Conservation (phyloP, 2,113 vertebrate species). For the Alosa alosa region DNA sequence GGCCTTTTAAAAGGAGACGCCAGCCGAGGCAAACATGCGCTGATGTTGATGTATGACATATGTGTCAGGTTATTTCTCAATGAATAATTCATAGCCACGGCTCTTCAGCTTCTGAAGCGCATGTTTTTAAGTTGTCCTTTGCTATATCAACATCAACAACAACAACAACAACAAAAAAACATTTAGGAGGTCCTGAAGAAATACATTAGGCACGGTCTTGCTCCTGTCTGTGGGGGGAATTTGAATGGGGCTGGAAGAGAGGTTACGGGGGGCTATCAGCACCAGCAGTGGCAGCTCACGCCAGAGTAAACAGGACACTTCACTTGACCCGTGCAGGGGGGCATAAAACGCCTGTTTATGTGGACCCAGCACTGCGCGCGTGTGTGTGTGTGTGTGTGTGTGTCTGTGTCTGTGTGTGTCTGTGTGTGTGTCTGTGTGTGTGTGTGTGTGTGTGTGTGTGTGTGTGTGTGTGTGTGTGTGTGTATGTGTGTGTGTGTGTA, state of each 20-base stretch:
- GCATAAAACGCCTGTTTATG: background rate
- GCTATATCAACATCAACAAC: conserved; percentile 14
- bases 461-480: background rate
- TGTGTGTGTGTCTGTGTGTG: background rate
- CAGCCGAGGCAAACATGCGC: background rate
- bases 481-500: background rate
- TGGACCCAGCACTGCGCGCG: conserved; percentile 20
- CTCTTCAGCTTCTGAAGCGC: background rate
- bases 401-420: background rate
- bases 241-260: background rate
- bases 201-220: background rate
- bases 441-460: background rate
- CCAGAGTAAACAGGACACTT: background rate
- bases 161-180: background rate
- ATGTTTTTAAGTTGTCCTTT: background rate
- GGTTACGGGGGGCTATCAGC: background rate
- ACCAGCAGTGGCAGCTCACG: background rate
- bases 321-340: background rate
- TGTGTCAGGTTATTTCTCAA: background rate
- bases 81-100: background rate
- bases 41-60: conserved; percentile 14
- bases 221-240: background rate
- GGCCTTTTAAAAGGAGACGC: background rate
- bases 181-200: conserved; percentile 10
- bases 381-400: conserved; percentile 31